These are phyloP conservation scores for Chaetogeoica ovagalla DNA, from an alignment of 2,888 invertebrate genomes.

Conservation along the genomic window DNA sequence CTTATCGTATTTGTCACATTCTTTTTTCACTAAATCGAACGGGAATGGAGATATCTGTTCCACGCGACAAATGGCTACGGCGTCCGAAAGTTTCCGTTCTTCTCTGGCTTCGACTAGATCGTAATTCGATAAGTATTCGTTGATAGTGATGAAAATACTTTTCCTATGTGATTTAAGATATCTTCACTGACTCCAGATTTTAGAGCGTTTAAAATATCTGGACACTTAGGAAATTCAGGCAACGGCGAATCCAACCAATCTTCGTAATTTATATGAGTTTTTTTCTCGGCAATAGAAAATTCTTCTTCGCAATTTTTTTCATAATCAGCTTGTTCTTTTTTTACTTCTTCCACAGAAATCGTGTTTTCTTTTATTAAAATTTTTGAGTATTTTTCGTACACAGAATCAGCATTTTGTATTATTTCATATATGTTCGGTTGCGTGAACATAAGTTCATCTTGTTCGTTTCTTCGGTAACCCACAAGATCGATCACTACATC, in stretches of 20 bases:
- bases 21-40: conserved; percentile 81
- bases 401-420: conserved; percentile 78
- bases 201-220: conserved; percentile 79
- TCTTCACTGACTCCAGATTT: conserved; percentile 85
- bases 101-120: no score
- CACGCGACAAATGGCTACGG: no score
- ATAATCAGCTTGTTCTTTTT: conserved; percentile 81
- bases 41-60: conserved; percentile 88
- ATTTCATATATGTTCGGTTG: conserved; percentile 96
- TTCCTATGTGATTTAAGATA: conserved; percentile 82
- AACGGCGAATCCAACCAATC: conserved; percentile 97
- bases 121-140: conserved; percentile 70
- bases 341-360: conserved; percentile 74
- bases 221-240: conserved; percentile 87
- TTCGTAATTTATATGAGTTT: conserved; percentile 88
- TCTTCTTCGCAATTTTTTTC: conserved; percentile 92
- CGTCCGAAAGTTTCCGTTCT: no score
- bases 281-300: conserved; percentile 77
- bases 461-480: not conserved
- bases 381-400: conserved; percentile 80
- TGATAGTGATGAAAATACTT: conserved; percentile 80
- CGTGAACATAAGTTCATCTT: conserved; percentile 97
- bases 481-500: conserved; percentile 58
- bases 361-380: conserved; percentile 78
- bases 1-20: conserved; percentile 80